Evolutionary conservation across 1,140 invertebrate species (phyloP).

Genomic region (Penaeus vannamei): DNA sequence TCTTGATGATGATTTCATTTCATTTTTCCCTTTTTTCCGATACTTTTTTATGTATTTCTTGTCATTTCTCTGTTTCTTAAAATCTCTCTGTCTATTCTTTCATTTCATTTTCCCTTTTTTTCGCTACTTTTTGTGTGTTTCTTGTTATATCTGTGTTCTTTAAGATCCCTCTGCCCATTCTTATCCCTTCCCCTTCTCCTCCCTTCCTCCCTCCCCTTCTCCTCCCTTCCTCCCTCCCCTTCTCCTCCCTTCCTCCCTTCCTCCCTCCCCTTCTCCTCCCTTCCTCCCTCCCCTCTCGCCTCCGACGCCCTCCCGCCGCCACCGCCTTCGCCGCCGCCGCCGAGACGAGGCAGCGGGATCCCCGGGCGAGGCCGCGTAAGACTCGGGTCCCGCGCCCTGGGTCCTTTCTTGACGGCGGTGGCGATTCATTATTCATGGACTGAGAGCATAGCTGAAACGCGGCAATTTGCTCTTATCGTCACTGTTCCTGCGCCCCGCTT

Average conservation of each 20-base stretch:
- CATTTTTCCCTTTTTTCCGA: not conserved
- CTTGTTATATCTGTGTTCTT: not conserved
- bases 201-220: not conserved
- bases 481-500: slow-evolving; percentile 63
- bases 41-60: not conserved
- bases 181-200: not conserved
- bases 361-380: not conserved
- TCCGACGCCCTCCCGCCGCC: not conserved
- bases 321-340: not conserved
- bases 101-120: not conserved
- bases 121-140: not conserved
- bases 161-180: not conserved
- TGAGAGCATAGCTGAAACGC: slow-evolving; percentile 65
- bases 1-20: not conserved
- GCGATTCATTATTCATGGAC: slow-evolving; percentile 64
- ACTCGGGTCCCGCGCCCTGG: slow-evolving; percentile 28
- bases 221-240: not conserved
- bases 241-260: not conserved
- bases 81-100: not conserved
- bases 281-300: not conserved
- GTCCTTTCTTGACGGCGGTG: slow-evolving; percentile 62
- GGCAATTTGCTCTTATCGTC: slow-evolving; percentile 66
- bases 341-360: not conserved
- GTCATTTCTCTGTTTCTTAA: not conserved
- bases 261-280: not conserved